A percentile compares a stretch with the other conserved stretches of the same genome.
Evolutionary conservation across 2,113 vertebrate species (phyloP).

Genomic region (Periophthalmus modestus): DNA sequence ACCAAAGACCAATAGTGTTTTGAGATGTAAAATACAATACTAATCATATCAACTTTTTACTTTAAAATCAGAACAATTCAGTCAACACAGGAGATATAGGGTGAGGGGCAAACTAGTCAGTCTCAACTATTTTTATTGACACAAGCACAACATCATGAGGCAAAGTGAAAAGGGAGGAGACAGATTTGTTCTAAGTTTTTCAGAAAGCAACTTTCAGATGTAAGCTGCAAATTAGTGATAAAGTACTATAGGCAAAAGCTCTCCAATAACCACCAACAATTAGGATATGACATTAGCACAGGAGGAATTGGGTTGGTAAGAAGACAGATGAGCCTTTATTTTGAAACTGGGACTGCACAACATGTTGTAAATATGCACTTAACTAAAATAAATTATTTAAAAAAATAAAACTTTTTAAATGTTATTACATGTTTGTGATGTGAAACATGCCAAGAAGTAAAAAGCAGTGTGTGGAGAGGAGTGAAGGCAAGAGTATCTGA

Average conservation of each 20-base stretch:
- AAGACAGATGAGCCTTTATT: not conserved
- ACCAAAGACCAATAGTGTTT: conserved; percentile 49
- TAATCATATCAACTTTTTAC: conserved; percentile 32
- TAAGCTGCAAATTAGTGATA: conserved; percentile 27
- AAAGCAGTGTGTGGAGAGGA: not conserved
- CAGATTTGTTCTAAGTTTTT: conserved; percentile 17
- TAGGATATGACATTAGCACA: not conserved
- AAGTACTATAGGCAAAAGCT: conserved; percentile 9
- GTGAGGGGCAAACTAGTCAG: not conserved
- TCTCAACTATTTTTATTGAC: conserved; percentile 28
- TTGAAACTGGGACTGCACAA: not conserved
- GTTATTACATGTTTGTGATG: conserved; percentile 13
- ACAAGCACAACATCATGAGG: conserved; percentile 54
- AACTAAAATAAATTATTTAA: too few relatives aligned
- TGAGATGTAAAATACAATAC: conserved; percentile 36
- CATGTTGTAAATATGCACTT: not conserved
- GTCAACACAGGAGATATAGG: conserved; percentile 12
- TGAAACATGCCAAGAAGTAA: not conserved
- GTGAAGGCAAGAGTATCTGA: not conserved
- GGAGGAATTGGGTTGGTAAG: not conserved
- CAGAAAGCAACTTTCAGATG: conserved; percentile 21
- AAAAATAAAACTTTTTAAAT: not conserved
- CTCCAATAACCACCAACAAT: conserved; percentile 6
- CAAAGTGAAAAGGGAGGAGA: conserved; percentile 13
- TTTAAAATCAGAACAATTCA: conserved; percentile 42